Base-by-base conservation (phyloP, 2,113 vertebrate genomes). In the Lutjanus erythropterus region DNA sequence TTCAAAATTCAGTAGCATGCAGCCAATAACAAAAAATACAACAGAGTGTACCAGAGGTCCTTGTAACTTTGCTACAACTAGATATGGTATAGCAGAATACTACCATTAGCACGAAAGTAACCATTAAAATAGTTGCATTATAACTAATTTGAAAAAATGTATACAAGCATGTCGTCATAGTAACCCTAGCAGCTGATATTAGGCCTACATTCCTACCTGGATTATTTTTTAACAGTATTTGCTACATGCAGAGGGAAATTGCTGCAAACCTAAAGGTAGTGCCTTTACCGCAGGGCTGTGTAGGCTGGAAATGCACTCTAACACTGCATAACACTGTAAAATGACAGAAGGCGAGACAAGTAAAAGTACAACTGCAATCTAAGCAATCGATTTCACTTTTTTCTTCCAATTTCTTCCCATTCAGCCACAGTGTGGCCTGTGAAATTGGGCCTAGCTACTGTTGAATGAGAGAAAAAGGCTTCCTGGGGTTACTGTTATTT, bases 341-440 rank as follows among this genome's bases (percentile, higher is more conserved):
- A 93, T 91, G 92, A 95, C 92, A 93, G 94, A 93, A 87, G 88
- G 93, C 88, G 86, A 94, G 89, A 95, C 91, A 93, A 96, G 95
- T 95, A 96, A 96, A 97, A 96, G 83, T 95, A 96, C 95, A 95
- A 94, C 89, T 93, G 94, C 94, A 94, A 94, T 93, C 94, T 94
- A 92, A 91, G 91, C 95, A 95, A 97, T 97, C 89, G 91, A 96
- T 97, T 97, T 95, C 93, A 94, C 94, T 81, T 93, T 95, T 91
- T 94, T 33, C 96, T 95, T 78, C 84, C 96, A 96, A 96, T 98
- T 97, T 96, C 93, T 94, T 91, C 90, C 29, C 94, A 76, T 88
- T 95, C 93, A 85, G 93, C 90, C 44, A 49, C 71, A 89, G 93
- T 87, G 86, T 6, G 12, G 94, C 84, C 95, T 97, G 95, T 96